phyloP scores from a whole-genome alignment of 2,797 vertebrate genomes.

The Muscicapa comitata region DNA sequence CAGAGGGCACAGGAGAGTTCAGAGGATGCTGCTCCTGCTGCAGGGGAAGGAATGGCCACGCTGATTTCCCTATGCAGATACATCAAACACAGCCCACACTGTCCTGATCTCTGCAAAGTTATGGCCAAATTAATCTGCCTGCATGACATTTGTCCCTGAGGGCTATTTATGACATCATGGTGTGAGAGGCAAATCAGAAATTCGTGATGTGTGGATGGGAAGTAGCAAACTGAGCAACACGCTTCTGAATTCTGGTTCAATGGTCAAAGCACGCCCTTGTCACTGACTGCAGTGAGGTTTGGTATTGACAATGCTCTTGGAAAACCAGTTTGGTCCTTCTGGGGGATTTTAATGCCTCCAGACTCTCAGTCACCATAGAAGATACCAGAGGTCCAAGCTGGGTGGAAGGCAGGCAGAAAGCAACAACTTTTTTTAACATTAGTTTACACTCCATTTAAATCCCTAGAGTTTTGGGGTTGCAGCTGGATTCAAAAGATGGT shows the following conservation, averaged over 20 bases:
- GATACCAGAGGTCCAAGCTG: not conserved
- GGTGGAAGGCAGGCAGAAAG: not conserved
- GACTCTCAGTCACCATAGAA: not conserved
- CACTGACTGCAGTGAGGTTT: not conserved
- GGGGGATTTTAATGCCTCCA: not conserved
- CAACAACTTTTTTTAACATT: not conserved
- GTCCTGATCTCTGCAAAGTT: not conserved
- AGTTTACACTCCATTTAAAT: not conserved
- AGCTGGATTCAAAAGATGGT: not conserved
- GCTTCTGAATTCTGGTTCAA: not conserved
- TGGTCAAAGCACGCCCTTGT: not conserved
- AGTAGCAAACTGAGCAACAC: not conserved
- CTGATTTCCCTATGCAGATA: not conserved
- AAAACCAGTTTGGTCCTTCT: not conserved
- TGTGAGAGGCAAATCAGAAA: not conserved
- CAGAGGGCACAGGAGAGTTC: not conserved
- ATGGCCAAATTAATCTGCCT: not conserved
- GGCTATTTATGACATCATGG: not conserved
- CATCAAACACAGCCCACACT: not conserved
- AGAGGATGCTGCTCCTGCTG: not conserved
- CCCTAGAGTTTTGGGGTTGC: not conserved
- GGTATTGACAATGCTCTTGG: not conserved
- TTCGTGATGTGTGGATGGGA: not conserved
- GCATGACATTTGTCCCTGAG: not conserved
- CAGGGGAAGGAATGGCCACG: not conserved